Evolutionary conservation across 2,797 vertebrate species (phyloP), one percentile per base, ranked within the genome.

Genomic region (Crax fasciolata): DNA sequence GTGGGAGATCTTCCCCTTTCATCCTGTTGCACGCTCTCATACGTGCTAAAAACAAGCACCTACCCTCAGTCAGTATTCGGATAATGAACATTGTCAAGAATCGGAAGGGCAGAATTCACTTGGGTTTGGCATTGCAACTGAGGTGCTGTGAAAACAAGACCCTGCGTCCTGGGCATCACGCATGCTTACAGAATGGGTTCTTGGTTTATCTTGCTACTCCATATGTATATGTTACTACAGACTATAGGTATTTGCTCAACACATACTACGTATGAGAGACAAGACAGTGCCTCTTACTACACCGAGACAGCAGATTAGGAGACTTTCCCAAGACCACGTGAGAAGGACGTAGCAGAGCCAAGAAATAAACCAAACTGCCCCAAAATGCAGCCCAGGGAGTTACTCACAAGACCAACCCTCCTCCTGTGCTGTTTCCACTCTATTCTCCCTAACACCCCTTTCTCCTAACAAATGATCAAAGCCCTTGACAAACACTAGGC

Each of bases 21-120:
- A 41, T 84, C 89, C 48, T 39, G 48, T 77, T 48, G 28, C 63
- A 78, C 80, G 6, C 61, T 62, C 15, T 68, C 10, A 25, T 4
- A 32, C 15, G 75, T 32, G 39, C 70, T 93, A 88, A 96, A 93
- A 93, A 84, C 75, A 77, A 55, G 55, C 61, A 80, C 38, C 85
- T 86, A 25, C 67, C 71, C 68, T 73, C 80, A 43, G 30, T 59
- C 39, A 87, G 65, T 24, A 25, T 65, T 86, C 87, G 89, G 74
- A 90, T 59, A 88, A 62, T 3, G 0, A 92, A 65, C 39, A 8
- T 0, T 38, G 57, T 74, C 86, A 93, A 78, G 71, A 87, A 78
- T 41, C 10, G 55, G 70, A 27, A 77, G 54, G 58, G 44, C 39
- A 52, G 63, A 79, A 95, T 67, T 90, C 46, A 63, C 73, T 11